Conservation (phyloP, 2,113 vertebrate species). For the Lucifuga dentata region DNA sequence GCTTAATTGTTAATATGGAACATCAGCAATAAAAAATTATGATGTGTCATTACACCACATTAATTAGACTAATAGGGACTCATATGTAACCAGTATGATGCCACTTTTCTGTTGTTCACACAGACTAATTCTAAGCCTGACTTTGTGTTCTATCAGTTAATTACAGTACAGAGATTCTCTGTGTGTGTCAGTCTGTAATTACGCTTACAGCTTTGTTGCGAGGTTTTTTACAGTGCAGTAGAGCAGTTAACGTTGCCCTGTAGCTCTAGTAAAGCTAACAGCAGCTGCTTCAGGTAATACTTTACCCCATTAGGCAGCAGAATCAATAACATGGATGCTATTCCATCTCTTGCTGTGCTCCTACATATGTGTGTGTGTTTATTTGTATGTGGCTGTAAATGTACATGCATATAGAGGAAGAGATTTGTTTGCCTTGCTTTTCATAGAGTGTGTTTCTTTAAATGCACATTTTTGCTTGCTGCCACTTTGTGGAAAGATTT, state of each 20-base stretch:
- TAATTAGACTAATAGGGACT: conserved; percentile 64
- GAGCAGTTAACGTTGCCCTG: conserved; percentile 61
- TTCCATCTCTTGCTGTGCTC: conserved; percentile 30
- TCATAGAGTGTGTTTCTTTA: background rate
- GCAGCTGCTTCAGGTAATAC: conserved; percentile 44
- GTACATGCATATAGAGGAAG: too few species aligned
- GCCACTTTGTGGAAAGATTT: background rate
- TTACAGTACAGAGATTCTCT: conserved; percentile 40
- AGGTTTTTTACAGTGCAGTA: conserved; percentile 49
- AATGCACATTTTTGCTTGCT: background rate
- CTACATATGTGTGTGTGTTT: conserved; percentile 6
- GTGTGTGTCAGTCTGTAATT: conserved; percentile 54
- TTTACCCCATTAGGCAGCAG: conserved; percentile 40
- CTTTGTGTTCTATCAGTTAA: conserved; percentile 66
- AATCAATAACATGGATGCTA: conserved; percentile 56
- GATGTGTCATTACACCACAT: conserved; percentile 59
- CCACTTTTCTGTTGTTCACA: conserved; percentile 34
- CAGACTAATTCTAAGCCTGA: conserved; percentile 46
- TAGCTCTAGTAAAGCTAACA: conserved; percentile 54
- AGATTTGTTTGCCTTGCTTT: conserved; percentile 1
- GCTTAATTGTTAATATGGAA: conserved; percentile 52
- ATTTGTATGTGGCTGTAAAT: too few species aligned
- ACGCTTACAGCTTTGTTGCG: conserved; percentile 49
- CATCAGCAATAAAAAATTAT: conserved; percentile 55
- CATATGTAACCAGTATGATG: conserved; percentile 35